These are phyloP conservation scores for Tauraco hartlaubi DNA, from an alignment of 2,797 vertebrate genomes.

Conservation along the genomic window DNA sequence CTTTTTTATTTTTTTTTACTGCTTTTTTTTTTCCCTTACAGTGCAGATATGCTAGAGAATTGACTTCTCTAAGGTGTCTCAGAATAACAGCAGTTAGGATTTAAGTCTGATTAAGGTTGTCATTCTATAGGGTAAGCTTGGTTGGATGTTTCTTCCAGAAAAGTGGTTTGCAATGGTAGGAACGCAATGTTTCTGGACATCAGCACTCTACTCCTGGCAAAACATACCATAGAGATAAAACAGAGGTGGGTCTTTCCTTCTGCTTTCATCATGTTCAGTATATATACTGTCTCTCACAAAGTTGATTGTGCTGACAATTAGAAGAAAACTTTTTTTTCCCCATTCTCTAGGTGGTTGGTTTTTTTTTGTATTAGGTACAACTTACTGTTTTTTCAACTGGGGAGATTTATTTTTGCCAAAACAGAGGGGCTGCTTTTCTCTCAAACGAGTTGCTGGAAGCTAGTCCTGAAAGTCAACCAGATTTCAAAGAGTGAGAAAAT, in stretches of 20 bases:
- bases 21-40: neutral
- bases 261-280: neutral
- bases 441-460: neutral
- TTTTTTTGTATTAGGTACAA: neutral
- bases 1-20: too few relatives aligned
- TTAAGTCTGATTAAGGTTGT: neutral
- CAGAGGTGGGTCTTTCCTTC: neutral
- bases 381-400: neutral
- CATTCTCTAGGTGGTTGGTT: neutral
- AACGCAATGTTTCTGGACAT: neutral
- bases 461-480: neutral
- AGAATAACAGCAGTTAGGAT: neutral
- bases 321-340: neutral
- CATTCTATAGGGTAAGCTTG: neutral
- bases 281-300: neutral
- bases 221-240: neutral
- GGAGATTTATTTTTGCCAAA: neutral
- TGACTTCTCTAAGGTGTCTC: neutral
- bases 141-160: neutral
- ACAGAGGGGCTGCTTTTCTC: neutral
- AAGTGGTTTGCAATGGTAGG: neutral
- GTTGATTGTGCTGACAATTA: neutral
- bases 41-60: neutral
- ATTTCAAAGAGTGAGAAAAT: neutral
- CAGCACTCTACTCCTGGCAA: neutral